Evolutionary conservation across 2,888 invertebrate genomes (phyloP), one percentile per base, ranked within the genome.

Genomic region (Erpobdella octoculata): DNA sequence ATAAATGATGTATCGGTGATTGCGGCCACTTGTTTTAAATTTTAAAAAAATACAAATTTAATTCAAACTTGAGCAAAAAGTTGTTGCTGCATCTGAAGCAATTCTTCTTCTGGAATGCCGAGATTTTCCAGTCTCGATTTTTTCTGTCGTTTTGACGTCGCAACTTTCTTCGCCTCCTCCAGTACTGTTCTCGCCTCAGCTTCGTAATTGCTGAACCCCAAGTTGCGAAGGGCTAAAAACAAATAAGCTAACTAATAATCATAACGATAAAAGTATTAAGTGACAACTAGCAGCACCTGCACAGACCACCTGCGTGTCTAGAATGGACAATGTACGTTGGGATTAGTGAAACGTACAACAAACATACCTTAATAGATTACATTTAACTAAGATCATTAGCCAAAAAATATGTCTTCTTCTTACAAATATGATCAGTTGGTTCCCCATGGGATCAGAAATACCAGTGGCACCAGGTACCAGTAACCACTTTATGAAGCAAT

Each of bases 101-200:
- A 85, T 83, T 98, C 95, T 82, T 97, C 98, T 84, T 98, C 98
- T 1, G 98, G 97, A 79, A 98, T 97, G 2, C 98, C 98, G 72
- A 97, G 87, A 85, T 98, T 96, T 85, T 98, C 97, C 71, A 98
- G 86, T 73, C 96, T 87, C 18, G 96, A 95, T 79, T 95, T 96
- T 82, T 96, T 94, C 75, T 95, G 86, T 80, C 96, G 87, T 76
- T 81, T 81, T 82, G 94, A 95, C 0, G 95, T 95, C n/a, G 95
- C 96, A 6, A 94, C 93, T 62, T 92, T 95, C 86, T 93, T 97
- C 82, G 93, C 97, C 84, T 92, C 94, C 81, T 90, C 90, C 70
- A 97, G 85, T 2, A 97, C 97, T 41, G 92, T 91, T 83, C 95
- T 92, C 1, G 96, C 97, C 82, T 96, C 96, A 73, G 92, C 89